These are phyloP conservation scores for Etheostoma spectabile DNA, from an alignment of 2,113 vertebrate genomes.

Conservation along the genomic window DNA sequence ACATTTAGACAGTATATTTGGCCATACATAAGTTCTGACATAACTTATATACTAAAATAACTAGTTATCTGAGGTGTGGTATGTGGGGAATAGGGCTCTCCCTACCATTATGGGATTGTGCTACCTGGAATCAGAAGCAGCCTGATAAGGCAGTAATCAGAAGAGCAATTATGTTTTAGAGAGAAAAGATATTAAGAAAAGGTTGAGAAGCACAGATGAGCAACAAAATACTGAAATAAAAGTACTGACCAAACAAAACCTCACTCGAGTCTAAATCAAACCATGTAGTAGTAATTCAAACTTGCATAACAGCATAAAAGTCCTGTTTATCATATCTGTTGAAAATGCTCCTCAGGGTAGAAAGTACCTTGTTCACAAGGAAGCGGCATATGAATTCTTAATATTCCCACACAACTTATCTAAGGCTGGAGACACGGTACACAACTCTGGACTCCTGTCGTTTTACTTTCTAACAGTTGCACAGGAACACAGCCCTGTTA, in stretches of 20 bases:
- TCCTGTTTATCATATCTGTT: not conserved
- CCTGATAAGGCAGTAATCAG: not conserved
- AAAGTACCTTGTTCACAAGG: not conserved
- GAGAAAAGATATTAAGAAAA: not conserved
- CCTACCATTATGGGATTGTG: not conserved
- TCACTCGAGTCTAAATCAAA: not conserved
- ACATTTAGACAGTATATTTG: slow-evolving; percentile 5
- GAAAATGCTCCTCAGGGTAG: not conserved
- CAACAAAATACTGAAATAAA: not conserved
- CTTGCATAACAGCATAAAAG: not conserved
- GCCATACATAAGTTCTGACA: not conserved
- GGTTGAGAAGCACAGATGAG: not conserved
- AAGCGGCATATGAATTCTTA: not conserved
- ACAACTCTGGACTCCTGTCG: not conserved
- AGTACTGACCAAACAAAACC: not conserved
- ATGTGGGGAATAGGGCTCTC: not conserved
- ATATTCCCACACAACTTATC: not conserved
- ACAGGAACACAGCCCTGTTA: not conserved
- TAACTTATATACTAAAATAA: not conserved
- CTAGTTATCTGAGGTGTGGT: not conserved
- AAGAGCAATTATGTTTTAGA: not conserved
- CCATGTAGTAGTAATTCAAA: not conserved
- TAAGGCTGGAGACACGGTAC: not conserved
- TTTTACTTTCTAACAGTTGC: not conserved
- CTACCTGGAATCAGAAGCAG: not conserved